phyloP scores from a whole-genome alignment of 2,113 vertebrate species.

The Callorhinus ursinus region DNA sequence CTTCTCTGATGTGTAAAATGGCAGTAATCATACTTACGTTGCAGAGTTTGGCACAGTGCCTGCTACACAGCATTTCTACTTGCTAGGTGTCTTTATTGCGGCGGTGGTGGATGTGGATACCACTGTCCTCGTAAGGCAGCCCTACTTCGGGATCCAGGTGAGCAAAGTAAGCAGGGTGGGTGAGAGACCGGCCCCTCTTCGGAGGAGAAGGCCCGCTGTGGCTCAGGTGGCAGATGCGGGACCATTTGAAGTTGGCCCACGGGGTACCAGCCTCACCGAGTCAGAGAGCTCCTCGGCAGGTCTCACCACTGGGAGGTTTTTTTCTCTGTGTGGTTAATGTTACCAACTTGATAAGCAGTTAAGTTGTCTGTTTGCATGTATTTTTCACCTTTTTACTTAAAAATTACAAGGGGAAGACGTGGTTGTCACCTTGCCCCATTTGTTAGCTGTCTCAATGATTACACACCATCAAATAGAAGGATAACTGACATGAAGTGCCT shows the following conservation, averaged over 20 bases:
- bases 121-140: neutral
- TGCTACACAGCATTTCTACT: neutral
- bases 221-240: neutral
- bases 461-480: neutral
- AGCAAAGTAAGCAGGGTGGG: neutral
- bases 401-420: neutral
- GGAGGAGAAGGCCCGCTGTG: neutral
- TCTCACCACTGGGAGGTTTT: neutral
- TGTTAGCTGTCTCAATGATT: neutral
- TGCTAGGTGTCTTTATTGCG: neutral
- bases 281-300: neutral
- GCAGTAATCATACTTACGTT: neutral
- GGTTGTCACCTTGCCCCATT: neutral
- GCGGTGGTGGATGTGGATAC: neutral
- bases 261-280: fast-evolving
- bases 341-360: neutral
- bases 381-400: neutral
- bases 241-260: neutral
- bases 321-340: neutral
- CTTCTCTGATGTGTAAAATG: neutral
- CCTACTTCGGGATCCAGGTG: neutral
- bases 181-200: neutral
- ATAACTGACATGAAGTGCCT: neutral
- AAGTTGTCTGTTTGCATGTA: neutral
- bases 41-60: neutral